These are phyloP conservation scores for Lobophora halterata DNA, from an alignment of 2,888 invertebrate species.

Conservation along the genomic window DNA sequence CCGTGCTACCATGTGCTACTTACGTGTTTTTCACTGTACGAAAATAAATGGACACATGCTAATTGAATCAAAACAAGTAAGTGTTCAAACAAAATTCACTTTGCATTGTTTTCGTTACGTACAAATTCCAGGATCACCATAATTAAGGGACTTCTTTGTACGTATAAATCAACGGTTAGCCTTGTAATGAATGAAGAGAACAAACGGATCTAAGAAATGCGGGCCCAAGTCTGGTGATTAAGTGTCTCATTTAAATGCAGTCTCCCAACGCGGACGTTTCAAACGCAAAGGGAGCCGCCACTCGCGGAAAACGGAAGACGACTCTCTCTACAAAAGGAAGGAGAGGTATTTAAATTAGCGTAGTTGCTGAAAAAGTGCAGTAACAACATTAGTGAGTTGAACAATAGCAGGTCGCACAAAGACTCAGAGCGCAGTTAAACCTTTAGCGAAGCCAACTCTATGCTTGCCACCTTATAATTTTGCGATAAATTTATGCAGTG, in stretches of 20 bases:
- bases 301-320: constrained; percentile 78
- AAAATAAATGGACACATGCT: constrained; percentile 10
- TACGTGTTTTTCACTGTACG: constrained; percentile 11
- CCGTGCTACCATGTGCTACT: constrained; percentile 9
- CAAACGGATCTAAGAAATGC: constrained; percentile 70
- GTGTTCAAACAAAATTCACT: constrained; percentile 1
- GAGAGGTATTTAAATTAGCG: constrained; percentile 79
- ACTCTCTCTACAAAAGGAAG: constrained; percentile 75
- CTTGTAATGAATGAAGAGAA: constrained; percentile 71
- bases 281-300: constrained; percentile 73
- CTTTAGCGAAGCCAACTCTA: constrained; percentile 42
- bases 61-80: constrained; percentile 12
- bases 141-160: constrained; percentile 21
- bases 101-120: constrained; percentile 6
- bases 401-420: constrained; percentile 73
- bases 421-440: constrained; percentile 59
- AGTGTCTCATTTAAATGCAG: constrained; percentile 81
- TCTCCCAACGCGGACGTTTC: constrained; percentile 73
- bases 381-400: constrained; percentile 78
- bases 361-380: constrained; percentile 78
- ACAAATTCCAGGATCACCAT: constrained; percentile 10
- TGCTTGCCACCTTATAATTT: constrained; percentile 31
- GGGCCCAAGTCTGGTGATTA: constrained; percentile 76
- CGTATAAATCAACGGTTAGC: constrained; percentile 42
- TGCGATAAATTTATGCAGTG: constrained; percentile 24